Base-by-base conservation (phyloP, 2,888 invertebrate genomes). In the Vannuccia rotundouncinata region DNA sequence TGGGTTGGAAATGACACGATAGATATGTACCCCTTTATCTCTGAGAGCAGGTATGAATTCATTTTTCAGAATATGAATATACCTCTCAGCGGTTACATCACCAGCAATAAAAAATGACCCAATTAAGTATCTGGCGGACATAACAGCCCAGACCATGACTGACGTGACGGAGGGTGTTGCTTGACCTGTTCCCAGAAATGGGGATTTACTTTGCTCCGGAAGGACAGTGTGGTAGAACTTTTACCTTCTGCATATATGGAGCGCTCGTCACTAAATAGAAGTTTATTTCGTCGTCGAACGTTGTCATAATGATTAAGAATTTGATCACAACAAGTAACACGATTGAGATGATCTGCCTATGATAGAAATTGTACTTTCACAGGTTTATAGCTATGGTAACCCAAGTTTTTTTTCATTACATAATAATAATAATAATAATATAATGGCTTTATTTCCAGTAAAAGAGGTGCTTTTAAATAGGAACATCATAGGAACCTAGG, bases 241-340 rank as follows among this genome's bases (percentile, higher is more conserved):
- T 31, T 31, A 75, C 76, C n/a, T 75, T 75, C 45, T 75, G 30
- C 76, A 75, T 75, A 75, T 28, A 75, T 31, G 76, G 29, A 13
- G 17, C 30, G 28, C 30, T 29, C 29, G 29, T 29, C 22, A 22
- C 76, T 75, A 75, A 75, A 75, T n/a, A 27, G 28, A 45, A 27
- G 74, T 74, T 74, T 74, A 75, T 75, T 75, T 75, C 76, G 76
- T 75, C 76, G 76, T 75, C 30, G 76, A 75, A 31, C 76, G 76
- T 31, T 75, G 76, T 75, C 22, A 31, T 75, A 75, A 75, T 75
- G 76, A 75, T 75, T 75, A 75, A 75, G 2, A 74, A 75, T 29
- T 75, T 75, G 30, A 5, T 75, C 45, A 75, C 76, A 75, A 75
- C 76, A 75, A 5, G 29, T 75, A 31, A 75, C 76, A 75, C 2